Percentiles rank a stretch among this genome's conserved stretches.
These are phyloP conservation scores for Elaphurus davidianus DNA, from an alignment of 2,113 vertebrate species.

Conservation along the genomic window DNA sequence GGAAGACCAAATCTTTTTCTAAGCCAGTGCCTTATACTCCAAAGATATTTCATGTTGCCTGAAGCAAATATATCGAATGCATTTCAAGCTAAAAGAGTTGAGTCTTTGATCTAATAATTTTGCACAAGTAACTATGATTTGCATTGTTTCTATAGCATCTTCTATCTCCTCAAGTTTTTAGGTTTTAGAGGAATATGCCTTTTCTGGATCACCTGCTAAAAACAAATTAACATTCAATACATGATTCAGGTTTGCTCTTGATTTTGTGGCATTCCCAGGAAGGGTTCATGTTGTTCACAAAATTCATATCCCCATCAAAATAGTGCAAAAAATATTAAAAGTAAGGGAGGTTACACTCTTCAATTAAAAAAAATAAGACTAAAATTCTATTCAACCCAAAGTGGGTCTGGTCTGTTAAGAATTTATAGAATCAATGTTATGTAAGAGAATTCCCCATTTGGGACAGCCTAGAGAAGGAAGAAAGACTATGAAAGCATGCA, in stretches of 20 bases:
- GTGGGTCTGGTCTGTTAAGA: conserved; percentile 42
- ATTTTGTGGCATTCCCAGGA: conserved; percentile 23
- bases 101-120: not conserved
- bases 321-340: conserved; percentile 1
- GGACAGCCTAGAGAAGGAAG: conserved; percentile 18
- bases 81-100: not conserved
- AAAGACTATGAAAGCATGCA: conserved; percentile 21
- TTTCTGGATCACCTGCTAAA: not conserved
- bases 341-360: not conserved
- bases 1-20: not conserved
- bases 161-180: not conserved
- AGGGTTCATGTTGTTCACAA: not conserved
- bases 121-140: conserved; percentile 15
- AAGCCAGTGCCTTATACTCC: not conserved
- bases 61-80: not conserved
- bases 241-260: conserved; percentile 30
- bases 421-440: conserved; percentile 47
- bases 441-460: conserved; percentile 31
- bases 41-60: not conserved
- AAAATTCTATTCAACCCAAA: conserved; percentile 42
- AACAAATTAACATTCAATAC: conserved; percentile 17
- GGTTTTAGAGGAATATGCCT: not conserved
- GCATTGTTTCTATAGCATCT: not conserved
- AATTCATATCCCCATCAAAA: not conserved
- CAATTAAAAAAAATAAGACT: conserved; percentile 35